Evolutionary conservation across 1,140 invertebrate genomes (phyloP).

Genomic region (Cardiocondyla obscurior): DNA sequence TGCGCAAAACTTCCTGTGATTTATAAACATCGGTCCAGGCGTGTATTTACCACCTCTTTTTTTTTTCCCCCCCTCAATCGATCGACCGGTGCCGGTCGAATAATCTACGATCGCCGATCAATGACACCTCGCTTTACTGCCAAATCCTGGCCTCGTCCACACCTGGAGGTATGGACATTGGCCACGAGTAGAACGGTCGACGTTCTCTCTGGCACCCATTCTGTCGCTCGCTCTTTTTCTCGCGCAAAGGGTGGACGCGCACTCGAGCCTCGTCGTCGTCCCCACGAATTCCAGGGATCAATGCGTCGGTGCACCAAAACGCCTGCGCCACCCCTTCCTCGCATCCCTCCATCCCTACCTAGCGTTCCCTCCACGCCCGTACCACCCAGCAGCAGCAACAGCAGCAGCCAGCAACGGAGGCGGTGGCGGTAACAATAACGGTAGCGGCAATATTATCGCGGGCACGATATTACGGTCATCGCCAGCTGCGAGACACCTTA

Average conservation of each 20-base stretch:
- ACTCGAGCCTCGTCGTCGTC: slow-evolving; percentile 68
- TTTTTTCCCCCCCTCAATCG: not conserved
- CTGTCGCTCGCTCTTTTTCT: slow-evolving; percentile 30
- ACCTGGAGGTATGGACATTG: slow-evolving; percentile 67
- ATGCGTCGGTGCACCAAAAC: slow-evolving; percentile 82
- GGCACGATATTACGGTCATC: not conserved
- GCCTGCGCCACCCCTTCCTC: slow-evolving; percentile 76
- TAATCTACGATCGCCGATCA: slow-evolving; percentile 24
- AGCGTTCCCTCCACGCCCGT: slow-evolving; percentile 60
- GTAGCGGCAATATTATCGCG: slow-evolving; percentile 29
- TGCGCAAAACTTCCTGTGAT: not conserved
- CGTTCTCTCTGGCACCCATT: slow-evolving; percentile 15
- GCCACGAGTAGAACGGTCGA: slow-evolving; percentile 57
- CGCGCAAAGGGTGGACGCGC: slow-evolving; percentile 70
- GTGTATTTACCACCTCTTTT: not conserved
- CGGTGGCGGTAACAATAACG: not conserved
- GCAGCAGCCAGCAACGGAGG: slow-evolving; percentile 3
- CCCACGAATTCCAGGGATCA: slow-evolving; percentile 81
- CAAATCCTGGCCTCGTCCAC: slow-evolving; percentile 17
- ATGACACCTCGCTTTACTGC: slow-evolving; percentile 20
- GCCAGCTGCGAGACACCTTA: slow-evolving; percentile 31
- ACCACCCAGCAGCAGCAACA: slow-evolving; percentile 51
- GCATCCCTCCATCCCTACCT: slow-evolving; percentile 17
- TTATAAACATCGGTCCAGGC: not conserved
- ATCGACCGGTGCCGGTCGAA: not conserved